Evolutionary conservation across 2,797 vertebrate species (phyloP).

Genomic region (Micrastur ruficollis): DNA sequence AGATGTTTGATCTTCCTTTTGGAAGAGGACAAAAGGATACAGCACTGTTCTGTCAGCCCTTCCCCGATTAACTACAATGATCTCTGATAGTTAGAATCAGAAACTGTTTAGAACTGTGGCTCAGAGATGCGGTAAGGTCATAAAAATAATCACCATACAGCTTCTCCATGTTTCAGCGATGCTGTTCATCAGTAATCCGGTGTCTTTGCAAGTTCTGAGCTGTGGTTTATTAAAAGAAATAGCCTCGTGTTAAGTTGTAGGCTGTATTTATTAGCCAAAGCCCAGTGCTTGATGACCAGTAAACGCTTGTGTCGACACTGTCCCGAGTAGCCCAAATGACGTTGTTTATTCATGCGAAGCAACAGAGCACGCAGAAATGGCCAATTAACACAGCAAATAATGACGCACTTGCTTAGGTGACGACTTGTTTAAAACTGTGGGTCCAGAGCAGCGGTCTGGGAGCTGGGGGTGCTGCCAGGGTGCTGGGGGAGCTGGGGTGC

Average conservation of each 20-base stretch:
- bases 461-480: neutral
- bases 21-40: neutral
- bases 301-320: accelerated
- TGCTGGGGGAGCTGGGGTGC: neutral
- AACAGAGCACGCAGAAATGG: neutral
- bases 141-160: neutral
- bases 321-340: neutral
- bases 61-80: neutral
- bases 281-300: neutral
- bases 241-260: neutral
- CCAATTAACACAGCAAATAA: neutral
- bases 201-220: neutral
- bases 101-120: neutral
- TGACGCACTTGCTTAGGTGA: neutral
- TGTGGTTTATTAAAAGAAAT: neutral
- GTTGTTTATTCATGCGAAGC: neutral
- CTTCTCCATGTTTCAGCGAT: neutral
- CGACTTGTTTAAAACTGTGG: neutral
- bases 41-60: neutral
- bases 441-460: neutral
- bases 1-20: neutral
- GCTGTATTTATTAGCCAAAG: neutral
- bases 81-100: neutral
- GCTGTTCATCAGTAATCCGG: neutral
- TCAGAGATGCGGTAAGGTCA: neutral